Evolutionary conservation across 1,140 invertebrate species (phyloP).

Genomic region (Trachelipus rathkii): DNA sequence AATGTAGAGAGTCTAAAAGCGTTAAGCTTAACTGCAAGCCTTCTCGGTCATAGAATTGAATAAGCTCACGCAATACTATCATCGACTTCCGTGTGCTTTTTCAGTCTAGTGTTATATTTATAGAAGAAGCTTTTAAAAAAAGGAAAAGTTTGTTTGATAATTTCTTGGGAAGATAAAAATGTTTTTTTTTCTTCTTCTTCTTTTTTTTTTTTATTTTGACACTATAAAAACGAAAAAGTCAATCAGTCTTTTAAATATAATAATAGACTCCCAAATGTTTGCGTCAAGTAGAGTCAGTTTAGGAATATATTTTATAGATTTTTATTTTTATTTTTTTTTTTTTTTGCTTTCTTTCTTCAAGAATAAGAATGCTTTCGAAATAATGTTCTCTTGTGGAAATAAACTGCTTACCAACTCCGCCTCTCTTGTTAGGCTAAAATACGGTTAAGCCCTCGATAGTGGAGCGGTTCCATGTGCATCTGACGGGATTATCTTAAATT

Average conservation of each 20-base stretch:
- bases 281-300: too few species aligned
- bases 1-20: background rate
- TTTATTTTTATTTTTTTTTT: background rate
- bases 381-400: constrained; percentile 5
- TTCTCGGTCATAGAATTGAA: background rate
- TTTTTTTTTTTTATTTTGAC: background rate
- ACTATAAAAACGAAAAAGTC: too few species aligned
- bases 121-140: background rate
- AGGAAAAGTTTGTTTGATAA: background rate
- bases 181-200: background rate
- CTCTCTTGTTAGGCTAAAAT: constrained; percentile 3
- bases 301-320: background rate
- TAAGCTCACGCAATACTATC: background rate
- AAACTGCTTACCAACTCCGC: background rate
- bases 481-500: constrained; percentile 10
- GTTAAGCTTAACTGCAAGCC: background rate
- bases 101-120: background rate
- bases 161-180: background rate
- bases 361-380: background rate
- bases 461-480: background rate
- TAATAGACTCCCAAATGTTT: too few species aligned
- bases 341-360: background rate
- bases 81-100: background rate
- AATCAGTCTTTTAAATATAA: too few species aligned
- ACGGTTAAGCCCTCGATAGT: background rate